These are phyloP conservation scores for Drosophila azteca DNA, from an alignment of 1,140 invertebrate genomes.

Conservation along the genomic window DNA sequence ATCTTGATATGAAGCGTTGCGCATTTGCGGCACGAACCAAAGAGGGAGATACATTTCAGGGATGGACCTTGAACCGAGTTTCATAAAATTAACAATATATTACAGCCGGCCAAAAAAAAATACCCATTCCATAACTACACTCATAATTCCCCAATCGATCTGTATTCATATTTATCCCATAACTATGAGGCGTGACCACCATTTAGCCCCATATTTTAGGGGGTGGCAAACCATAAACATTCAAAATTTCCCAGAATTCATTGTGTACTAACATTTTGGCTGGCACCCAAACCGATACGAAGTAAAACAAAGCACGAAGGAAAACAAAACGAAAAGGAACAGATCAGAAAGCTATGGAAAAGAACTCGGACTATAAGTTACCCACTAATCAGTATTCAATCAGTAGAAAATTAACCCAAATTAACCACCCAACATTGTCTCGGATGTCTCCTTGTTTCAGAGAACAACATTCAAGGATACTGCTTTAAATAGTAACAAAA, in stretches of 20 bases:
- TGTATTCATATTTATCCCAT: neutral
- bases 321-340: neutral
- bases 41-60: constrained; percentile 18
- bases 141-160: neutral
- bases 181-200: neutral
- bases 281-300: constrained; percentile 20
- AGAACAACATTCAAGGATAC: too few species aligned
- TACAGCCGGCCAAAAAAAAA: constrained; percentile 10
- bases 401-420: too few species aligned
- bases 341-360: too few species aligned
- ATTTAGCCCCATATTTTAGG: neutral
- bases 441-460: too few species aligned
- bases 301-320: too few species aligned
- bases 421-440: too few species aligned
- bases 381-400: too few species aligned
- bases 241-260: neutral
- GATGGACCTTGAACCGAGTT: constrained; percentile 19
- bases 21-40: constrained; percentile 26
- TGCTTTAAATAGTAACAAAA: too few species aligned
- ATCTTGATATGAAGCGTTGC: constrained; percentile 60
- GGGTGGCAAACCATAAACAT: constrained; percentile 17
- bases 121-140: neutral
- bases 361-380: too few species aligned
- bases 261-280: constrained; percentile 45
- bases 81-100: constrained; percentile 44